A percentile compares a stretch with the other conserved stretches of the same genome.
Evolutionary conservation across 2,888 invertebrate species (phyloP).

Genomic region (Tenthredo amoena): DNA sequence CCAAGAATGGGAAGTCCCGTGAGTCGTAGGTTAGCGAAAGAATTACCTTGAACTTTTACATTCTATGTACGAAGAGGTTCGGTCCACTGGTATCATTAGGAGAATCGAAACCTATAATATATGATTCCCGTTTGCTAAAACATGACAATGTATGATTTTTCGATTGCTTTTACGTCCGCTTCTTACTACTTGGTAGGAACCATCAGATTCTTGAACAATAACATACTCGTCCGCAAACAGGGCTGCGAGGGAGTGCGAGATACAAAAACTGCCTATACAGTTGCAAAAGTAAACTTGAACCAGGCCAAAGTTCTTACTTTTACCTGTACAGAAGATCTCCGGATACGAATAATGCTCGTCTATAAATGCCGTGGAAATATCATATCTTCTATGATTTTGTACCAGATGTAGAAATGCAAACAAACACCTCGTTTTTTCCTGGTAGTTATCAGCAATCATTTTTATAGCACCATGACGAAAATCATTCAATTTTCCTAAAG

Average conservation of each 20-base stretch:
- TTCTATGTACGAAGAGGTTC: too few relatives aligned
- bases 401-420: slow-evolving; percentile 15
- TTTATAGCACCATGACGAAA: background rate
- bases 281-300: slow-evolving; percentile 31
- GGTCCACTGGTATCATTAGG: too few relatives aligned
- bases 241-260: slow-evolving; percentile 34
- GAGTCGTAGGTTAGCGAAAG: too few relatives aligned
- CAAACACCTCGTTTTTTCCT: slow-evolving; percentile 13
- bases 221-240: slow-evolving; percentile 28
- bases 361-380: slow-evolving; percentile 18
- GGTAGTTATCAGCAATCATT: slow-evolving; percentile 17
- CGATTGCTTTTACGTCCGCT: slow-evolving; percentile 3
- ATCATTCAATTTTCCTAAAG: slow-evolving; percentile 7
- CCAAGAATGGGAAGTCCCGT: too few relatives aligned
- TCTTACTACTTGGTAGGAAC: slow-evolving; percentile 1
- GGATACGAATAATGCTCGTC: slow-evolving; percentile 31
- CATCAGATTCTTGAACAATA: background rate
- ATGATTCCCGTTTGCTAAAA: slow-evolving; percentile 22
- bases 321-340: slow-evolving; percentile 22
- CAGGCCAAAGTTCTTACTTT: background rate
- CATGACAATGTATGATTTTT: slow-evolving; percentile 41
- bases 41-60: too few relatives aligned
- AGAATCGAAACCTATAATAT: background rate
- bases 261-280: slow-evolving; percentile 30
- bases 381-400: slow-evolving; percentile 32